Evolutionary conservation across 2,888 invertebrate genomes (phyloP).

Genomic region (Drosophila dives): DNA sequence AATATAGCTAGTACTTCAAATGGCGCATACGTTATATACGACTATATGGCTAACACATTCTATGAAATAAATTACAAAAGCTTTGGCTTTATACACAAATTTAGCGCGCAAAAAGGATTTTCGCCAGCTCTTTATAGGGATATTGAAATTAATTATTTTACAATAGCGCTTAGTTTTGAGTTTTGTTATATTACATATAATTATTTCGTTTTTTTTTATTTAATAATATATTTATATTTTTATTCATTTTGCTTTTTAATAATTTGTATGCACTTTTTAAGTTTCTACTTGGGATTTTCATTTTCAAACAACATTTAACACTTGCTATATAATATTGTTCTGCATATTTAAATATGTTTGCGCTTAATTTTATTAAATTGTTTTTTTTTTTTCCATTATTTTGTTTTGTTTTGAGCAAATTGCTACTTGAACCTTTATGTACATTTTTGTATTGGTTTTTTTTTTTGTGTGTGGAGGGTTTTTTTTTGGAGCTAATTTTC

Average conservation of each 20-base stretch:
- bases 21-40: conserved; percentile 30
- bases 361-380: conserved; percentile 11
- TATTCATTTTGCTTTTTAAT: conserved; percentile 8
- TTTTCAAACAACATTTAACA: conserved; percentile 73
- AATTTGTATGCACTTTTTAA: conserved; percentile 21
- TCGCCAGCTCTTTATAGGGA: conserved; percentile 35
- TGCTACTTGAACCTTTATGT: conserved; percentile 66
- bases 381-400: conserved; percentile 14
- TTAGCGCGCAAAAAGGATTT: conserved; percentile 14
- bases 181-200: conserved; percentile 48
- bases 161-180: conserved; percentile 68
- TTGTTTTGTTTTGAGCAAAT: conserved; percentile 50
- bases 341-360: conserved; percentile 14
- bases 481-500: conserved; percentile 39
- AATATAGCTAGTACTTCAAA: conserved; percentile 27
- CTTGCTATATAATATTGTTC: conserved; percentile 55
- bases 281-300: conserved; percentile 31
- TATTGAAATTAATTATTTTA: conserved; percentile 68
- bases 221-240: conserved; percentile 26
- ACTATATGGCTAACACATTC: conserved; percentile 55
- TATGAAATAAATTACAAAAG: conserved; percentile 83
- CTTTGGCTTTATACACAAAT: conserved; percentile 79
- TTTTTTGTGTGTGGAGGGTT: conserved; percentile 65
- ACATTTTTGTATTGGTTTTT: conserved; percentile 39
- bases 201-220: conserved; percentile 11